Conservation (phyloP, 2,888 invertebrate genomes). For the Perizoma flavofasciatum region DNA sequence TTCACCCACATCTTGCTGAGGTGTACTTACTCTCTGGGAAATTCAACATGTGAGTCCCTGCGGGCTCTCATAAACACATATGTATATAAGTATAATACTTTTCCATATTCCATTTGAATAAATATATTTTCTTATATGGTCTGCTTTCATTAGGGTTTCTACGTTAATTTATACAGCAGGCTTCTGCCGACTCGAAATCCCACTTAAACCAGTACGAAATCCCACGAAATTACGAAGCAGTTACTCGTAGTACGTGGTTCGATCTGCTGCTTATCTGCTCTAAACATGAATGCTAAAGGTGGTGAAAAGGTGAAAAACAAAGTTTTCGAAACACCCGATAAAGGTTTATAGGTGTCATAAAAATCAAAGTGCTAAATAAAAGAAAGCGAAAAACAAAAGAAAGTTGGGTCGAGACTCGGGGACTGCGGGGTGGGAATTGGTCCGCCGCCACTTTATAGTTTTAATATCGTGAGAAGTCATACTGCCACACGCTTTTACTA, state of each 20-base stretch:
- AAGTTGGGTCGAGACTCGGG: constrained; percentile 46
- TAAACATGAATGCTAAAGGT: constrained; percentile 32
- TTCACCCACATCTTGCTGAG: constrained; percentile 71
- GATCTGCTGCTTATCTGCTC: not conserved
- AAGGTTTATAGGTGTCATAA: constrained; percentile 53
- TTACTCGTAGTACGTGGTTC: too few species aligned
- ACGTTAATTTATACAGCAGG: not conserved
- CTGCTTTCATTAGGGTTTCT: constrained; percentile 37
- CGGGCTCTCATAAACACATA: constrained; percentile 72
- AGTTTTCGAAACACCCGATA: constrained; percentile 50
- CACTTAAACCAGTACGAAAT: too few species aligned
- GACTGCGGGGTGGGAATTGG: constrained; percentile 57
- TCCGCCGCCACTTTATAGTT: constrained; percentile 79
- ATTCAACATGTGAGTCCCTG: constrained; percentile 72
- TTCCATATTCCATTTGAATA: constrained; percentile 70
- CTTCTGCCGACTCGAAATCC: not conserved
- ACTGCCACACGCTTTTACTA: constrained; percentile 67
- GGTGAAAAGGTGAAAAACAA: constrained; percentile 37
- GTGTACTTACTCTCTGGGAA: constrained; percentile 67
- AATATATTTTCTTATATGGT: constrained; percentile 46
- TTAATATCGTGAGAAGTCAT: constrained; percentile 75
- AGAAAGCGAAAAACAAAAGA: constrained; percentile 57
- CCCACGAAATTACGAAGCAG: not conserved
- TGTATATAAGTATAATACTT: constrained; percentile 55
- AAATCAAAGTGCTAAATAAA: constrained; percentile 59